These are phyloP conservation scores for Rhea americana DNA, from an alignment of 2,113 vertebrate species.

Conservation along the genomic window DNA sequence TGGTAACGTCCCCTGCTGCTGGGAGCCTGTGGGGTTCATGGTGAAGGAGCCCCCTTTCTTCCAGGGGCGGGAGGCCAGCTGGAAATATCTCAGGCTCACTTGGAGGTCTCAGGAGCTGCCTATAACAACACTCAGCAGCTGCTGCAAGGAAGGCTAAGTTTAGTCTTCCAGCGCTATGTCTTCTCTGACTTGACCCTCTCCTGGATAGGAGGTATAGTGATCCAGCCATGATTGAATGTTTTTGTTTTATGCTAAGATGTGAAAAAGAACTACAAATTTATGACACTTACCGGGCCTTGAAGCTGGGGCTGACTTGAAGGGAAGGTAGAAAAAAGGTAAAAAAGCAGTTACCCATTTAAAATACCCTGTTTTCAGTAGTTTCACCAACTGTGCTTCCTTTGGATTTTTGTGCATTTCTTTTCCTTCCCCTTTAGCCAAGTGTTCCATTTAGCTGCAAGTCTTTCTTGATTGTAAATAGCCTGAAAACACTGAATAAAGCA, in stretches of 20 bases:
- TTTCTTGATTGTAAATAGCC: background rate
- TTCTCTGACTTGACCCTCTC: background rate
- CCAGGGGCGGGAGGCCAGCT: background rate
- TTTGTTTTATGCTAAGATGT: background rate
- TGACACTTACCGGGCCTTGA: background rate
- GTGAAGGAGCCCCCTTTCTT: background rate
- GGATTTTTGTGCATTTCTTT: background rate
- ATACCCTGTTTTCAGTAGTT: background rate
- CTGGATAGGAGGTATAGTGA: rapidly evolving
- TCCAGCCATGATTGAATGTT: background rate
- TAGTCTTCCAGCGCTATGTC: rapidly evolving
- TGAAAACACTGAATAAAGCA: background rate
- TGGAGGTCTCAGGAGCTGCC: background rate
- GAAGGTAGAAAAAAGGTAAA: background rate
- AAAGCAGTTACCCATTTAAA: constrained; percentile 1
- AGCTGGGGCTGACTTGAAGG: constrained; percentile 31
- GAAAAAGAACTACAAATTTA: background rate
- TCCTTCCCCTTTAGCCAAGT: background rate
- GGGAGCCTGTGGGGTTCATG: rapidly evolving
- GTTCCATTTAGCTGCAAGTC: background rate
- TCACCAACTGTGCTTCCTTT: background rate
- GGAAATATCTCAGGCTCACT: background rate
- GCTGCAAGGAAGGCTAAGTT: background rate
- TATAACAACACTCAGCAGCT: background rate
- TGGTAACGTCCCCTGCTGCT: rapidly evolving